Base-by-base conservation (phyloP, 2,797 vertebrate genomes). In the Threskiornis aethiopicus region DNA sequence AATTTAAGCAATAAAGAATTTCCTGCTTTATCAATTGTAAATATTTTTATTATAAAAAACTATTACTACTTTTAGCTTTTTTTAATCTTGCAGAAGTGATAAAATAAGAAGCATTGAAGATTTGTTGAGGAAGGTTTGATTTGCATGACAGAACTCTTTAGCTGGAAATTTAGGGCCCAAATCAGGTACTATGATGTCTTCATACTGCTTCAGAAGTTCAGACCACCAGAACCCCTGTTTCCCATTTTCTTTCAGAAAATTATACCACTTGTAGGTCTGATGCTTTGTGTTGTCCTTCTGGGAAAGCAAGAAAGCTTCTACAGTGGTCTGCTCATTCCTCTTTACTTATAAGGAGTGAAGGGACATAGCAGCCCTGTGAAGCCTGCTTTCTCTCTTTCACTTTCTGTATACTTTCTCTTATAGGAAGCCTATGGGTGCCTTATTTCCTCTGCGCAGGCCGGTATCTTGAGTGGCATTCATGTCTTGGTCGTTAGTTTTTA, bases 391-490 rank as follows among this genome's bases (percentile, higher is more conserved):
- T 47, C 31, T 35, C 13, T 79, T 47, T 20, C 14, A 12, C 35
- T 67, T 49, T 49, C 47, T 37, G 16, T 39, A 19, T 42, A 15
- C 28, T 5, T 25, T 41, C 13, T 52, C 6, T 62, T 61, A 15
- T 0, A 73, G 46, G 25, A 87, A 39, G 18, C 24, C 13, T 24
- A 1, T 5, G 5, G 15, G 11, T 69, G 28, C 18, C 28, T 29
- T 18, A 8, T 44, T 77, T 44, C 17, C 26, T 73, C 55, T 37
- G 35, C 5, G 7, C 20, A 41, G 13, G 7, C 49, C 20, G 2
- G 0, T 16, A 10, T 24, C 13, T 57, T 31, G 19, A 57, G 33
- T 25, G 33, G 16, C 13, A 14, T 15, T 41, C 3, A 3, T 39
- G 21, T 42, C 37, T 70, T 5, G 1, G 11, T 17, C 25, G 42